Evolutionary conservation across 2,113 vertebrate genomes (phyloP), one percentile per base, ranked within the genome.

Genomic region (Pterocles burchelli): DNA sequence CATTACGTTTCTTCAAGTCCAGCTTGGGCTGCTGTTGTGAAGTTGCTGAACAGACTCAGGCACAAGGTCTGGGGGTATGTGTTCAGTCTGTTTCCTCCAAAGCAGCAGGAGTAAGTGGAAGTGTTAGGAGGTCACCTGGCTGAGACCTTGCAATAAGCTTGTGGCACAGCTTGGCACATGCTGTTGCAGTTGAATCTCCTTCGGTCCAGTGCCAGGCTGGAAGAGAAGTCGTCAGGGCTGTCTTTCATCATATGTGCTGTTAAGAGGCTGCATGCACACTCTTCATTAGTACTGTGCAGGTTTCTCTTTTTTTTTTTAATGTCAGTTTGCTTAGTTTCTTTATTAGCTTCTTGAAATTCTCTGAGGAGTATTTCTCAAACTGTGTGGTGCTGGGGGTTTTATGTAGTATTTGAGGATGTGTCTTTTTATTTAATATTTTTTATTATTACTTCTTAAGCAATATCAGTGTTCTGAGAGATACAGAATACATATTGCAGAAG

Each of bases 191-290:
- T 54, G 48, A 63, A 34, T 46, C 75, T 80, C 26, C 41, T 63
- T 74, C 80, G 94, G 71, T 41, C 15, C 28, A 29, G 51, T 63
- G 71, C 91, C 89, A 91, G 49, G 11, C 29, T 94, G 51, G n/a
- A 51, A 70, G 36, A 58, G 57, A 46, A 65, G 48, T 26, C 8
- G 62, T 43, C 1, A 0, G 51, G 34, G 20, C 1, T 46, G 36
- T 0, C 0, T 76, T 79, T 81, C 49, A 24, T 57, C 46, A 20
- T 24, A 31, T 4, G 3, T 52, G 58, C 72, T 54, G 28, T 71
- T 76, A 38, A 43, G 36, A 75, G 79, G 29, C 38, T 65, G 21
- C 0, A 1, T 49, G 25, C 21, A 13, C 1, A 4, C 17, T 65
- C 36, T 74, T 70, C 7, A 0, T 17, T 63, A 66, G 24, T 67